Evolutionary conservation across 2,113 vertebrate species (phyloP).

Genomic region (Macquaria ambigua): DNA sequence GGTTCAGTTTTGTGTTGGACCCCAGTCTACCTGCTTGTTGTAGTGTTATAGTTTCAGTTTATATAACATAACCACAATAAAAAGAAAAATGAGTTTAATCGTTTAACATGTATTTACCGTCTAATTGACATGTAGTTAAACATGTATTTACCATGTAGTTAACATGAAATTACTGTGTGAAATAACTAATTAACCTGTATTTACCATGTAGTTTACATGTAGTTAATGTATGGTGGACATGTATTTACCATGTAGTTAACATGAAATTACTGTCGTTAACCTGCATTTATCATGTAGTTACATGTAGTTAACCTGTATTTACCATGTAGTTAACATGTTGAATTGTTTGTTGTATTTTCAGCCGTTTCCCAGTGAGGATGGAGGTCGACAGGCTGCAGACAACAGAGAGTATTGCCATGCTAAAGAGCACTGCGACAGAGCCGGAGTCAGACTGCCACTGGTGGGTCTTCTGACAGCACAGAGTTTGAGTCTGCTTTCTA

Average conservation of each 20-base stretch:
- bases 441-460: conserved; percentile 62
- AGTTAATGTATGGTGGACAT: neutral
- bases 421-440: conserved; percentile 61
- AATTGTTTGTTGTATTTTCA: conserved; percentile 38
- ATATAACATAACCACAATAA: no score
- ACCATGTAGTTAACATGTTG: neutral
- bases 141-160: neutral
- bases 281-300: no score
- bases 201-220: no score
- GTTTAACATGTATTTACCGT: no score
- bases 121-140: neutral
- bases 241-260: no score
- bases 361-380: conserved; percentile 57
- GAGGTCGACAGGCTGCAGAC: conserved; percentile 41
- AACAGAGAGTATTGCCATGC: conserved; percentile 77
- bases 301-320: neutral
- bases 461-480: conserved; percentile 56
- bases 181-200: no score
- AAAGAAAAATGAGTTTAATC: no score
- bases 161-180: no score
- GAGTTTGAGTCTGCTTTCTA: neutral
- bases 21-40: no score
- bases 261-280: no score
- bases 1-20: no score
- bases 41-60: no score